Evolutionary conservation across 2,113 vertebrate genomes (phyloP), one percentile per base, ranked within the genome.

Genomic region (Ranitomeya variabilis): DNA sequence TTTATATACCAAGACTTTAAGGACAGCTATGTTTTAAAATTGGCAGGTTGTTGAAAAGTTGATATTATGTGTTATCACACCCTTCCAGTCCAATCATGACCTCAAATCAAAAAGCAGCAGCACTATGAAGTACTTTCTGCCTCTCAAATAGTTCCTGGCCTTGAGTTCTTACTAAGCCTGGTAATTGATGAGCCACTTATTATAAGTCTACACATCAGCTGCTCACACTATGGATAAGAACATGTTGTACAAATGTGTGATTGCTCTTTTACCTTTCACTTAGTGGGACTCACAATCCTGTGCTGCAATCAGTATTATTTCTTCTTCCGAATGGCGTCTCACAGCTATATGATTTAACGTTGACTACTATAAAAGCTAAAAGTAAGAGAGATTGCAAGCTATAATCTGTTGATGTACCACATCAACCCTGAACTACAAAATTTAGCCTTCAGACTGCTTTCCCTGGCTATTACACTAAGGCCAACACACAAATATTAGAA

Each of bases 181-280:
- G 26, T 64, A 64, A 82, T 51, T 82, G 80, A 64, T 45, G 23
- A 57, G 52, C 79, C 57, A 64, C 59, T 82, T 82, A 80, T 73
- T 73, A 76, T 7, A 45, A 51, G 16, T 45, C 14, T 26, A 59
- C 13, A 80, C 54, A 59, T 57, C 80, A 45, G 59, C 64, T 51
- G 59, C 80, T 82, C 10, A 21, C 59, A 51, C 16, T 60, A 45
- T 64, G 59, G 26, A 60, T 62, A 64, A 62, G 59, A 82, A 64
- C 80, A 82, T 82, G 59, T 45, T 82, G 26, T 82, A 64, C 80
- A 82, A 45, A 64, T 82, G 59, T 82, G 31, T 82, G 80, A 82
- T 82, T 82, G 59, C 80, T 62, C 59, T 82, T 82, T 64, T 21
- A 19, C 45, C 23, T 16, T 55, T 57, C 11, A 54, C 18, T 19